Evolutionary conservation across 2,888 invertebrate genomes (phyloP).

Genomic region (Acleris laterana): DNA sequence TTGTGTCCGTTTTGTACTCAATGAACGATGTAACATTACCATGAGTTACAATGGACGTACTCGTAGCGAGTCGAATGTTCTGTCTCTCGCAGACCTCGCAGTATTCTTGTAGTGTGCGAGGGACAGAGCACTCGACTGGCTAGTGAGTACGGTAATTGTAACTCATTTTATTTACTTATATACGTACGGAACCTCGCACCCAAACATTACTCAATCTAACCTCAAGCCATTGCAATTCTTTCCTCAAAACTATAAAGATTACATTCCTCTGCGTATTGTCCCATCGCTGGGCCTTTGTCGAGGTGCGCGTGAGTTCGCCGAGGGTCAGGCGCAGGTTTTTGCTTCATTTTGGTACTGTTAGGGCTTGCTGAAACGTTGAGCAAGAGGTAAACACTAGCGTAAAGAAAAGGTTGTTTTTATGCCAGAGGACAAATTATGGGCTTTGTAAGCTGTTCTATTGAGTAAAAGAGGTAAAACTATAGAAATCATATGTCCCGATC

Average conservation of each 20-base stretch:
- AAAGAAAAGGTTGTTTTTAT: neutral
- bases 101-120: too few species aligned
- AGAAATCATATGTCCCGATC: too few species aligned
- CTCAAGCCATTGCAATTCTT: neutral
- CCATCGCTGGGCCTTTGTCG: constrained; percentile 18
- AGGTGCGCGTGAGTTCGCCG: constrained; percentile 28
- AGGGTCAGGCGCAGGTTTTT: constrained; percentile 23
- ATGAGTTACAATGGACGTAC: too few species aligned
- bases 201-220: neutral
- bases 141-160: too few species aligned
- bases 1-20: too few species aligned
- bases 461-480: too few species aligned
- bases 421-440: neutral
- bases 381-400: constrained; percentile 4
- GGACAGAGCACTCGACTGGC: too few species aligned
- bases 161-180: too few species aligned
- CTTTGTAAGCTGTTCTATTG: too few species aligned
- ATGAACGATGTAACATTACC: too few species aligned
- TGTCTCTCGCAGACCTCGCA: too few species aligned
- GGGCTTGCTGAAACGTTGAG: constrained; percentile 18
- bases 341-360: constrained; percentile 22
- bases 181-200: constrained; percentile 1
- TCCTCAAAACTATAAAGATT: constrained; percentile 1
- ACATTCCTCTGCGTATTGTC: constrained; percentile 3
- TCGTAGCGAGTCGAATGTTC: too few species aligned